A percentile compares a stretch with the other conserved stretches of the same genome.
phyloP scores from a whole-genome alignment of 2,113 vertebrate species.

The Nyctereutes procyonoides region DNA sequence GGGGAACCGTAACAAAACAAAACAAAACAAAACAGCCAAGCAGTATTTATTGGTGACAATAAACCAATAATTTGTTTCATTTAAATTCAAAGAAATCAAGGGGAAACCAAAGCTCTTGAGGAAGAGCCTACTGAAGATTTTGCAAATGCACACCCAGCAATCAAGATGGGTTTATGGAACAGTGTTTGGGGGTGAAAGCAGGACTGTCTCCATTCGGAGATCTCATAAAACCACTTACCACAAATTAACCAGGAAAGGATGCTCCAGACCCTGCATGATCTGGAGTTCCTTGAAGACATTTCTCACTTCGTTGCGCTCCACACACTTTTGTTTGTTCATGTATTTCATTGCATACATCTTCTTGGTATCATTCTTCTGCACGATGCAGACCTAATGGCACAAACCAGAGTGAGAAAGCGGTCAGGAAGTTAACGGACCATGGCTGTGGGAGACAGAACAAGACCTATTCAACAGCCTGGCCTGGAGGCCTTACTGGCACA shows the following conservation, averaged over 20 bases:
- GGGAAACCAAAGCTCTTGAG: not conserved
- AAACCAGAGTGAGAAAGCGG: conserved; percentile 4
- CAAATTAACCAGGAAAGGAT: conserved; percentile 97
- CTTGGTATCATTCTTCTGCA: conserved; percentile 98
- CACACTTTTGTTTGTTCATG: conserved; percentile 98
- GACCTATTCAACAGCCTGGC: not conserved
- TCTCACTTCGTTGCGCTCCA: conserved; percentile 97
- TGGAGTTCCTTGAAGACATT: conserved; percentile 98
- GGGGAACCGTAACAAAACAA: not conserved
- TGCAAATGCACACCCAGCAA: not conserved
- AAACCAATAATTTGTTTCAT: not conserved
- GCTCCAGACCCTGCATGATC: conserved; percentile 98
- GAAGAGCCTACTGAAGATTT: not conserved
- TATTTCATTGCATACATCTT: conserved; percentile 99
- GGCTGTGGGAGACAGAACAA: not conserved
- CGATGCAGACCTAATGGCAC: conserved; percentile 93
- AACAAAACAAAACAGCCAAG: not conserved
- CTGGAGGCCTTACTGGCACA: not conserved
- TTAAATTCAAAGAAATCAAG: not conserved
- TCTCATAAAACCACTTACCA: conserved; percentile 88
- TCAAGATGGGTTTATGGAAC: too few species aligned
- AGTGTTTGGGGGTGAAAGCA: too few species aligned
- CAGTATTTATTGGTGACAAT: not conserved
- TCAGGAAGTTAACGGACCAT: not conserved
- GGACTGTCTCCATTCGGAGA: not conserved